Conservation (phyloP, 2,888 invertebrate species). For the Caradrina clavipalpis region DNA sequence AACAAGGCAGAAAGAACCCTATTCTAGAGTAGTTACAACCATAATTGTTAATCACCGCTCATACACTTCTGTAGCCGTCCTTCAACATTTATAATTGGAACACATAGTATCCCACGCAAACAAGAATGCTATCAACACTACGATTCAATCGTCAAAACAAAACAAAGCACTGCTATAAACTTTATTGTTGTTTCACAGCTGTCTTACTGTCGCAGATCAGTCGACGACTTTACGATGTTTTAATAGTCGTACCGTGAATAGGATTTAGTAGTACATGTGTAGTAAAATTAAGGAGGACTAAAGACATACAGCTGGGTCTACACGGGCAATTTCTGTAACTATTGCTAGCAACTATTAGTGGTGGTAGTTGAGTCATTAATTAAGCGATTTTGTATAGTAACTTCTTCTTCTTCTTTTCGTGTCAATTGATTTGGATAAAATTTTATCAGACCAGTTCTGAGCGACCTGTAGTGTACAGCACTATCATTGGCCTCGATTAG, state of each 20-base stretch:
- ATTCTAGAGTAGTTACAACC: no score
- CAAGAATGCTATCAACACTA: constrained; percentile 16
- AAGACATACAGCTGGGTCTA: not conserved
- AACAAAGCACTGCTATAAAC: constrained; percentile 47
- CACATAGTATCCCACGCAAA: constrained; percentile 5
- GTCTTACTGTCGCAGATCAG: constrained; percentile 51
- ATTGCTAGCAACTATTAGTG: not conserved
- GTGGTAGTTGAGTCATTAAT: not conserved
- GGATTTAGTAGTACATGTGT: constrained; percentile 45
- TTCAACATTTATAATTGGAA: constrained; percentile 8
- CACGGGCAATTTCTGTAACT: not conserved
- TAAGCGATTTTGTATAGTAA: no score
- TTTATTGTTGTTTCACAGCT: constrained; percentile 57
- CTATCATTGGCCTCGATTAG: no score
- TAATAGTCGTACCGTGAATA: constrained; percentile 47
- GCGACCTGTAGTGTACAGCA: no score
- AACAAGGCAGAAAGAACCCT: no score
- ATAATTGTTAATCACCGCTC: no score
- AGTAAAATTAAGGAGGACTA: constrained; percentile 31
- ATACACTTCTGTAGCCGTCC: not conserved
- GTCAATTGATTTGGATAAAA: no score
- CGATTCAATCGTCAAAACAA: constrained; percentile 30
- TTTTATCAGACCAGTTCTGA: no score
- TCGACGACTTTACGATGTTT: constrained; percentile 47
- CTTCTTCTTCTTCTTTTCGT: no score